These are phyloP conservation scores for Epinephelus moara DNA, from an alignment of 2,113 vertebrate genomes.

Conservation along the genomic window DNA sequence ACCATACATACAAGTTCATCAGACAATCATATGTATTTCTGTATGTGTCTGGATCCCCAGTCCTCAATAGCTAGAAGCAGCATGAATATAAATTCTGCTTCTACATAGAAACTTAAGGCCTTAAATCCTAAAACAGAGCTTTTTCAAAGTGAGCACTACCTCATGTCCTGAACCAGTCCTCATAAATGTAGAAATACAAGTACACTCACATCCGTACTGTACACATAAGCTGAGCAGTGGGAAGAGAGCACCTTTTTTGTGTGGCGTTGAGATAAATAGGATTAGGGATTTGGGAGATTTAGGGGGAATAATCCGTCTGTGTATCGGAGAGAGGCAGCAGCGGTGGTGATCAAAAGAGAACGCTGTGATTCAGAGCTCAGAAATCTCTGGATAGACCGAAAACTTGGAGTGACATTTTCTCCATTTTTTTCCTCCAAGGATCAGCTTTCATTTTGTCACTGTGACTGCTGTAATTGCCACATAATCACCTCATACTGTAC, in stretches of 20 bases:
- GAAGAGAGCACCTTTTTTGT: constrained; percentile 77
- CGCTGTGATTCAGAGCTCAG: constrained; percentile 68
- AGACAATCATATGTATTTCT: background rate
- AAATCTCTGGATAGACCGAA: constrained; percentile 63
- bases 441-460: constrained; percentile 68
- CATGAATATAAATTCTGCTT: background rate
- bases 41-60: background rate
- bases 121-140: constrained; percentile 26
- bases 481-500: constrained; percentile 74
- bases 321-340: constrained; percentile 77
- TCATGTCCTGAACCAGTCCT: constrained; percentile 32
- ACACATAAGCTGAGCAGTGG: constrained; percentile 72
- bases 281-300: constrained; percentile 85
- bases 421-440: constrained; percentile 62
- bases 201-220: constrained; percentile 64
- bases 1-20: background rate
- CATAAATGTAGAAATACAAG: constrained; percentile 47
- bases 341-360: constrained; percentile 79
- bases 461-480: constrained; percentile 77
- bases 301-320: constrained; percentile 80
- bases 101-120: background rate
- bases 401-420: constrained; percentile 72
- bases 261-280: constrained; percentile 82
- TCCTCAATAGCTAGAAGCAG: background rate
- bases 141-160: constrained; percentile 23